A percentile compares a stretch with the other conserved stretches of the same genome.
These are phyloP conservation scores for Coregonus ussuriensis DNA, from an alignment of 2,797 vertebrate genomes.

Conservation along the genomic window DNA sequence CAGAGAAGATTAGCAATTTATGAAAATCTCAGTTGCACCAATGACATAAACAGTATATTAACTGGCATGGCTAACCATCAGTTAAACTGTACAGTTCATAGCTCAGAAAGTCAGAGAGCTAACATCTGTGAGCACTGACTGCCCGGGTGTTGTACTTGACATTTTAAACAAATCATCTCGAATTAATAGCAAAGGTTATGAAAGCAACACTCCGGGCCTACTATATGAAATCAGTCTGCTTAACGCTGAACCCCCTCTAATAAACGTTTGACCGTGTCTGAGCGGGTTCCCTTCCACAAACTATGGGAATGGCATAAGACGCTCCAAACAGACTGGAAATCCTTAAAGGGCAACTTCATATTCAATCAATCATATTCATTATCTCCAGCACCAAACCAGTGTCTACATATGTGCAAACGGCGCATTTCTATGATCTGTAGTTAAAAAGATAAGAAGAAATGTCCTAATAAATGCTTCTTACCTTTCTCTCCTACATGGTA, in stretches of 20 bases:
- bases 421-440: too few species aligned
- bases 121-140: conserved; percentile 3
- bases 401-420: too few species aligned
- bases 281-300: neutral
- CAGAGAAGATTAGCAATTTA: neutral
- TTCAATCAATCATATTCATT: too few species aligned
- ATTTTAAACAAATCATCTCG: conserved; percentile 30
- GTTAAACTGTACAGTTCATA: conserved; percentile 5
- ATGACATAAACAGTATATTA: neutral
- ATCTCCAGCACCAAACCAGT: too few species aligned
- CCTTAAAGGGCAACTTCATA: too few species aligned
- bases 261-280: conserved; percentile 9
- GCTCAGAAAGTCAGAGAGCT: neutral
- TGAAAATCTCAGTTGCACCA: conserved; percentile 2
- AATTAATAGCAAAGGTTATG: conserved; percentile 32
- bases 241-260: conserved; percentile 1
- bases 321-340: neutral
- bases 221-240: conserved; percentile 22
- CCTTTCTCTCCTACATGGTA: too few species aligned
- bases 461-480: too few species aligned
- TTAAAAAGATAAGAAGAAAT: too few species aligned
- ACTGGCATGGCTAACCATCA: neutral
- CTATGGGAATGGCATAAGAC: conserved; percentile 1
- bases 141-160: conserved; percentile 28
- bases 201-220: conserved; percentile 16